Conservation (phyloP, 92 coral and sea anemone genomes). For the Ricordea florida region DNA sequence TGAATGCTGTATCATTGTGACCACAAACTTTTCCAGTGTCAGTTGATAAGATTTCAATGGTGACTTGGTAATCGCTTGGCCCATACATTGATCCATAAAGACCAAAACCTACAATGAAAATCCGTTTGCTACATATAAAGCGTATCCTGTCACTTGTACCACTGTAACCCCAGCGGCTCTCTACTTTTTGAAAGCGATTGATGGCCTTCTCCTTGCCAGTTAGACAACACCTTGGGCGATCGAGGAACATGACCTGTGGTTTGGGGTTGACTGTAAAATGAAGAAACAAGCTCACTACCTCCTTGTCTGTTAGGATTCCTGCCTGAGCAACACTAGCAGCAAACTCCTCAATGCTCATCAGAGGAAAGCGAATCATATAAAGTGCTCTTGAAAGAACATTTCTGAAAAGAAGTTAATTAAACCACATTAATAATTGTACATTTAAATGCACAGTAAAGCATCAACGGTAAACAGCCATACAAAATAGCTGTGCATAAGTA, state of each 20-base stretch:
- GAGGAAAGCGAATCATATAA: conserved; percentile 93
- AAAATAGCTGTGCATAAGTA: too few species aligned
- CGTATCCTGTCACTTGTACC: conserved; percentile 98
- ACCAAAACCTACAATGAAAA: conserved; percentile 96
- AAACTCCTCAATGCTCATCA: conserved; percentile 96
- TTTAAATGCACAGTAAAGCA: background rate
- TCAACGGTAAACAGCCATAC: too few species aligned
- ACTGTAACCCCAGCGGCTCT: conserved; percentile 99
- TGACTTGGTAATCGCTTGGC: conserved; percentile 95
- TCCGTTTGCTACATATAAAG: conserved; percentile 80
- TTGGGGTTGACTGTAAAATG: conserved; percentile 95
- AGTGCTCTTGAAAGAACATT: conserved; percentile 82
- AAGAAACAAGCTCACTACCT: conserved; percentile 88
- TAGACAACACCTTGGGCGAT: conserved; percentile 92
- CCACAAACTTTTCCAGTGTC: conserved; percentile 86
- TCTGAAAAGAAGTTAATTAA: conserved; percentile 37
- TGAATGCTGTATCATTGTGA: conserved; percentile 92
- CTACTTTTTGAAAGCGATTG: conserved; percentile 85
- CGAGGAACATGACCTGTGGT: conserved; percentile 87
- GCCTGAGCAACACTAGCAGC: conserved; percentile 86
- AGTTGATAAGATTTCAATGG: conserved; percentile 72
- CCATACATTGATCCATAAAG: conserved; percentile 97
- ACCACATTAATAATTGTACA: background rate
- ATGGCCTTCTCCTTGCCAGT: conserved; percentile 93
- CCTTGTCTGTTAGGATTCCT: conserved; percentile 91